Base-by-base conservation (phyloP, 2,888 invertebrate species). In the Erannis defoliaria region DNA sequence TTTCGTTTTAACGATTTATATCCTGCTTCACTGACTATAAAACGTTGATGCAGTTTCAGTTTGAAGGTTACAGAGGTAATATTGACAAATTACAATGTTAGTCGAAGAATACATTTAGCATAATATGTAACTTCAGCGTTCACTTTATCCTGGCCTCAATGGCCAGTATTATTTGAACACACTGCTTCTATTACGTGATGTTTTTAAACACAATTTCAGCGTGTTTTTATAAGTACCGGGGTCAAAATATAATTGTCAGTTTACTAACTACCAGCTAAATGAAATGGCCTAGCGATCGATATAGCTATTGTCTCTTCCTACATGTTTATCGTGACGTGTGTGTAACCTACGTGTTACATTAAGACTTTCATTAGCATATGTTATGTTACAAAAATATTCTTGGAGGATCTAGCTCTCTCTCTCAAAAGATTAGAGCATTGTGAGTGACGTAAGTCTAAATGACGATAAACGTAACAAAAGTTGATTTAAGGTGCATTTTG, bases 331-430 rank as follows among this genome's bases (percentile, higher is more conserved):
- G 31, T 50, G 43, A 38, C 37, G 16, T 21, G 35, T 35, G 18
- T 33, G 57, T 38, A 19, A 21, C 0, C 51, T 38, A 18, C 19
- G 40, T 51, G 51, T 42, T 40, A 51, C 18, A 38, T 49, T 31
- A 29, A 18, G 18, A 21, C 45, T 37, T 14, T 35, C 54, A 48
- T 60, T 54, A 42, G 59, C 59, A 31, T 54, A 26, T 53, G 54
- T 59, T 45, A 37, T 60, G 49, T 31, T 49, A 60, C 42, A 55
- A 60, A 48, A 54, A 60, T n/a, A n/a, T n/a, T n/a, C n/a, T n/a
- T n/a, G n/a, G n/a, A n/a, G n/a, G n/a, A n/a, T n/a, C n/a, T n/a
- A n/a, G n/a, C n/a, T n/a, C n/a, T n/a, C n/a, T n/a, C n/a, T n/a
- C n/a, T n/a, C n/a, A n/a, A n/a, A n/a, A n/a, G 48, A 59, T 59